Conservation (phyloP, 2,797 vertebrate genomes). For the Gastrophryne carolinensis region DNA sequence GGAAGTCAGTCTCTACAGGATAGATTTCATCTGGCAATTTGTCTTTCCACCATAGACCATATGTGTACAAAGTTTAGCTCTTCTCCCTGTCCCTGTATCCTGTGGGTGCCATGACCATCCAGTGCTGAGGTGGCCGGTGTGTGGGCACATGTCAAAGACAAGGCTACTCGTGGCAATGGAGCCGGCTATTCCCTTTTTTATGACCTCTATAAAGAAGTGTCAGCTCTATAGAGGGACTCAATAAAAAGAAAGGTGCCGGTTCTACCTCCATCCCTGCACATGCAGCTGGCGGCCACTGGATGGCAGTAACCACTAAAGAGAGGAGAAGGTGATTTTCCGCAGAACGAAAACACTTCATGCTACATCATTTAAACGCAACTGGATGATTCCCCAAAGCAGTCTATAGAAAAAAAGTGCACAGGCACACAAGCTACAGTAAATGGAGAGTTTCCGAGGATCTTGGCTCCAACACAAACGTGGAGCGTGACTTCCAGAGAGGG, state of each 20-base stretch:
- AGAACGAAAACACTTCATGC: constrained; percentile 26
- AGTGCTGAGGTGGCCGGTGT: too few relatives aligned
- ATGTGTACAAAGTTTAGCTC: too few relatives aligned
- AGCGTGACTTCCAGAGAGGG: background rate
- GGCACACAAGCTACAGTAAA: constrained; percentile 19
- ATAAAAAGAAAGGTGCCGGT: too few relatives aligned
- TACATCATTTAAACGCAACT: constrained; percentile 34
- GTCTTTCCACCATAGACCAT: too few relatives aligned
- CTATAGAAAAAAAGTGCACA: constrained; percentile 16
- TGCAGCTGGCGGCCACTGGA: constrained; percentile 56
- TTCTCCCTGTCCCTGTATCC: too few relatives aligned
- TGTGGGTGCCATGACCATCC: too few relatives aligned
- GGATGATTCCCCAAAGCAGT: constrained; percentile 33
- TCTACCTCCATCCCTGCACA: constrained; percentile 1
- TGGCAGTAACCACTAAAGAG: constrained; percentile 62
- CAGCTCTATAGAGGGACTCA: too few relatives aligned
- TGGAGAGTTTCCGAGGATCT: background rate
- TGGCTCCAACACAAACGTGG: background rate
- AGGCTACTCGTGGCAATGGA: background rate
- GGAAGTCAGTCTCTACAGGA: too few relatives aligned
- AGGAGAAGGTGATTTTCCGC: background rate
- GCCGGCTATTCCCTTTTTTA: background rate
- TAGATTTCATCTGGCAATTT: too few relatives aligned
- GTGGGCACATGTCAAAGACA: too few relatives aligned
- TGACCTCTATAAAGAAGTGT: too few relatives aligned